Conservation (phyloP, 2,113 vertebrate genomes). For the Cephalopterus ornatus region DNA sequence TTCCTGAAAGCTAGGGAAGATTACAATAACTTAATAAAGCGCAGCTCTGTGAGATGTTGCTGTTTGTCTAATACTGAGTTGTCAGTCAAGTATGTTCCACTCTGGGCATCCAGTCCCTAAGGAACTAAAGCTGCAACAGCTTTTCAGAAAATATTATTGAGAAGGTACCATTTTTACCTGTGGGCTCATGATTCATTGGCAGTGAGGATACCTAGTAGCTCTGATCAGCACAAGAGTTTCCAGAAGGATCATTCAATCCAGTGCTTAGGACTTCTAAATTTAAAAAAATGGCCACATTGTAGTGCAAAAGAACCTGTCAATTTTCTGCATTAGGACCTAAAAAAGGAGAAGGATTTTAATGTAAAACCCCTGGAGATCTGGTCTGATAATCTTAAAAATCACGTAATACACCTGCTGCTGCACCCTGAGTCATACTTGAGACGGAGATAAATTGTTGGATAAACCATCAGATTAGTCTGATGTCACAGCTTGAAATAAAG, state of each 20-base stretch:
- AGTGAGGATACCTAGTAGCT: neutral
- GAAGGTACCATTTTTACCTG: neutral
- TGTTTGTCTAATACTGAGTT: neutral
- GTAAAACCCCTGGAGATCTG: neutral
- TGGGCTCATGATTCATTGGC: neutral
- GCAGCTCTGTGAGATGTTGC: neutral
- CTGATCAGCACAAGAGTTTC: neutral
- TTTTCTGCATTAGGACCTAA: neutral
- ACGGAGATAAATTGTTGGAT: neutral
- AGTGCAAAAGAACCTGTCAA: neutral
- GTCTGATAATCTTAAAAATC: neutral
- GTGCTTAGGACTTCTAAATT: neutral
- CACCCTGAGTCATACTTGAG: neutral
- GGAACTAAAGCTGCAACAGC: neutral
- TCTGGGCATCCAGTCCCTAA: neutral
- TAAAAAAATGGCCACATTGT: neutral
- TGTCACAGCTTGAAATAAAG: neutral
- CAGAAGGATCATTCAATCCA: neutral
- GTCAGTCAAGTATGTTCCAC: neutral
- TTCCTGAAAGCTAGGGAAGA: neutral
- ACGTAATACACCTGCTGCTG: neutral
- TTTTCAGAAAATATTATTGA: neutral
- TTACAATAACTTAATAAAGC: neutral
- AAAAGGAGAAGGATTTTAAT: neutral
- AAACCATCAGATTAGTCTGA: neutral